Evolutionary conservation across 2,113 vertebrate species (phyloP).

Genomic region (Anhinga anhinga): DNA sequence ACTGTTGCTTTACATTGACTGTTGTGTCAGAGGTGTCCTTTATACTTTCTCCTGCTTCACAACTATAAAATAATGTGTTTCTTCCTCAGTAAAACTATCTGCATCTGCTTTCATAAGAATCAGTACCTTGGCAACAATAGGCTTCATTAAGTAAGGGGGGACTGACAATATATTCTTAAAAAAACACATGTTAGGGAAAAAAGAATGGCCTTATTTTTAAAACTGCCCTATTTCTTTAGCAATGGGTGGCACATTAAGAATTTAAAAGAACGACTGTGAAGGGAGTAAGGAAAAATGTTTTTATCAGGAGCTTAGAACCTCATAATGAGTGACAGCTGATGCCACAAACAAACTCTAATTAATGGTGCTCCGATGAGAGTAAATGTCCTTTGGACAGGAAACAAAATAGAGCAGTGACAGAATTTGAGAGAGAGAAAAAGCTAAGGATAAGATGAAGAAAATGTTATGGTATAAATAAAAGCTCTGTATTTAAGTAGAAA

Average conservation of each 20-base stretch:
- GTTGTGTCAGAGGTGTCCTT: not conserved
- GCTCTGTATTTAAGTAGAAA: not conserved
- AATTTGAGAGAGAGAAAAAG: not conserved
- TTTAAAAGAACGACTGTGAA: not conserved
- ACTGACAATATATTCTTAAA: not conserved
- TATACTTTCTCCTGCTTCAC: not conserved
- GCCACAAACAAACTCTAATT: slow-evolving; percentile 42
- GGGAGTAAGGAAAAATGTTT: not conserved
- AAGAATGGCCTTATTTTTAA: not conserved
- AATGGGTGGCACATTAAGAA: not conserved
- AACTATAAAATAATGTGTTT: not conserved
- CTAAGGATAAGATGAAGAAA: not conserved
- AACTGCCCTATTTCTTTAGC: not conserved
- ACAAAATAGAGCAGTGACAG: not conserved
- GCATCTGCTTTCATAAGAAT: not conserved
- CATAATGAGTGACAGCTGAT: slow-evolving; percentile 19
- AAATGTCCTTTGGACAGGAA: not conserved
- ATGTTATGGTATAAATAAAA: not conserved
- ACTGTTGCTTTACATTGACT: not conserved
- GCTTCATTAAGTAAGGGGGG: not conserved
- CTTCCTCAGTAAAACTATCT: not conserved
- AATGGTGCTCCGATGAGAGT: slow-evolving; percentile 1
- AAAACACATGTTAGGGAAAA: not conserved
- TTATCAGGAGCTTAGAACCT: not conserved
- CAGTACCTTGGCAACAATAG: not conserved